Percentiles rank a stretch among this genome's conserved stretches.
These are phyloP conservation scores for Tiliacea aurago DNA, from an alignment of 2,888 invertebrate species.

Conservation along the genomic window DNA sequence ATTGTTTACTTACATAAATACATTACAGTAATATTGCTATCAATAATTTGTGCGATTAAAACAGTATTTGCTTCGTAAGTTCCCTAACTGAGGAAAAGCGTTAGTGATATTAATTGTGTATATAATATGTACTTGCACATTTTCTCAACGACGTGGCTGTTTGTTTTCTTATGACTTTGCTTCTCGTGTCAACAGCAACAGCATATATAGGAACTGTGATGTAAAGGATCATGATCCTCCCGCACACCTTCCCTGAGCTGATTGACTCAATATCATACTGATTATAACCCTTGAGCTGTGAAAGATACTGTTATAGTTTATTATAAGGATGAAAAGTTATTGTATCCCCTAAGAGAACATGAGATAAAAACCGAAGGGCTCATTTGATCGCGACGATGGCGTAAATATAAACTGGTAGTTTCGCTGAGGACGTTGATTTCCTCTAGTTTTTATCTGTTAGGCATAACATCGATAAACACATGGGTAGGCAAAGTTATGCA, in stretches of 20 bases:
- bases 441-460: conserved; percentile 39
- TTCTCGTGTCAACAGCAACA: neutral
- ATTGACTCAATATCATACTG: neutral
- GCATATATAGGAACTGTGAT: too few relatives aligned
- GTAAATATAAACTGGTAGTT: conserved; percentile 41
- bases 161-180: neutral
- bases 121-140: neutral
- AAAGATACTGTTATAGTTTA: neutral
- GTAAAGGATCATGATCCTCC: too few relatives aligned
- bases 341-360: conserved; percentile 11
- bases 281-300: neutral
- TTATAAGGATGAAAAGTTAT: neutral
- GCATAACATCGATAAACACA: conserved; percentile 58
- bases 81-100: neutral
- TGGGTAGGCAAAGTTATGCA: conserved; percentile 61
- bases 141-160: neutral
- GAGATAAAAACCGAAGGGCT: conserved; percentile 20
- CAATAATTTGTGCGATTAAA: neutral
- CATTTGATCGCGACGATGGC: conserved; percentile 19
- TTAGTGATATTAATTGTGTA: too few relatives aligned
- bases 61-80: neutral
- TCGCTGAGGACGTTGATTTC: conserved; percentile 35
- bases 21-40: neutral
- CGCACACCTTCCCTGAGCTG: neutral
- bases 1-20: neutral